Evolutionary conservation across 2,113 vertebrate species (phyloP).

Genomic region (Grammomys dolichurus): DNA sequence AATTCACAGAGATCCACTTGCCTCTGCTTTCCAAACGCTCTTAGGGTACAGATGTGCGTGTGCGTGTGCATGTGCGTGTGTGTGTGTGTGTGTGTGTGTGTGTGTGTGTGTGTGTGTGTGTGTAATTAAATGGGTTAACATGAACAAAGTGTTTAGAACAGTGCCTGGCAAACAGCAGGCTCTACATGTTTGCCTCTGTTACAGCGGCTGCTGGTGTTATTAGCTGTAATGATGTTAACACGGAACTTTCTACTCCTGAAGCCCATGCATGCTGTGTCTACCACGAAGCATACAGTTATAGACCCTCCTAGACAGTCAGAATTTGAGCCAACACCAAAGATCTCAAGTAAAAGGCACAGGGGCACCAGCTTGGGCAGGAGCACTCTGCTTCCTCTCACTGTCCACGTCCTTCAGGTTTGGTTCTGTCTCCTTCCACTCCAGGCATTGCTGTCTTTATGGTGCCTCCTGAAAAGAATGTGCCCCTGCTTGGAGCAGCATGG

Average conservation of each 20-base stretch:
- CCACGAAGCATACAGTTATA: too few species aligned
- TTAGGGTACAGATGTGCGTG: background rate
- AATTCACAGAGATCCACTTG: background rate
- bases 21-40: background rate
- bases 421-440: background rate
- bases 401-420: constrained; percentile 32
- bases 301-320: background rate
- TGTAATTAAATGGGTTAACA: background rate
- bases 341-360: background rate
- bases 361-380: background rate
- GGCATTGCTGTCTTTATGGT: constrained; percentile 22
- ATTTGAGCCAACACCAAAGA: background rate
- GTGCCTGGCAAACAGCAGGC: background rate
- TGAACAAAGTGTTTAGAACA: background rate
- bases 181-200: background rate
- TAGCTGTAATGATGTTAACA: background rate
- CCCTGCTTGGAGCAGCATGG: background rate
- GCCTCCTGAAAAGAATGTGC: background rate
- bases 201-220: background rate
- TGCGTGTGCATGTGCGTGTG: too few species aligned
- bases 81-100: too few species aligned
- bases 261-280: background rate
- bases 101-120: too few species aligned
- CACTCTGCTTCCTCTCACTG: background rate
- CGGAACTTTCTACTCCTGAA: background rate